Evolutionary conservation across 1,140 invertebrate genomes (phyloP).

Genomic region (Luehdorfia chinensis): DNA sequence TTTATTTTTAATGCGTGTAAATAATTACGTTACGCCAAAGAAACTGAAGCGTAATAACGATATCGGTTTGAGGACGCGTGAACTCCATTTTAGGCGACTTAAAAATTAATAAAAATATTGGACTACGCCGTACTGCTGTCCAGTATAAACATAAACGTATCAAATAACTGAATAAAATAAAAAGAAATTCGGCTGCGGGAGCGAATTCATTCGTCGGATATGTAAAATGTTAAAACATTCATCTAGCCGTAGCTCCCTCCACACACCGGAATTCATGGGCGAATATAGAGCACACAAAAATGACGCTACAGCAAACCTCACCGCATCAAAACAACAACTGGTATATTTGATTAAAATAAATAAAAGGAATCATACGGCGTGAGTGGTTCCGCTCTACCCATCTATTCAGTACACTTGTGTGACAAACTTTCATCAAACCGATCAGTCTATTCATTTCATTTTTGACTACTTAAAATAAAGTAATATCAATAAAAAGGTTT

Average conservation of each 20-base stretch:
- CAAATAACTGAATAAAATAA: conserved; percentile 65
- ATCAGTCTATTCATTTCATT: conserved; percentile 24
- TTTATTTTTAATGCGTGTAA: too few relatives aligned
- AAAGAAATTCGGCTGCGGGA: conserved; percentile 58
- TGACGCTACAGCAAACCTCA: conserved; percentile 60
- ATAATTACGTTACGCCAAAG: too few relatives aligned
- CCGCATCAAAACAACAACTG: conserved; percentile 66
- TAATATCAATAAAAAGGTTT: neutral
- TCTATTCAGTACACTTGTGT: conserved; percentile 19
- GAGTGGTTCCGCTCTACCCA: conserved; percentile 27
- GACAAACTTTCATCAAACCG: conserved; percentile 36
- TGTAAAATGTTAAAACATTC: conserved; percentile 76
- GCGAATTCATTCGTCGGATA: conserved; percentile 73
- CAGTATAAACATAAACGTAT: conserved; percentile 59
- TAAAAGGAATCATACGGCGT: conserved; percentile 63
- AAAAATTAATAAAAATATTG: conserved; percentile 32
- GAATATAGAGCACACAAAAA: conserved; percentile 66
- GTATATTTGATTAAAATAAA: conserved; percentile 74
- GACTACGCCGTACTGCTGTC: conserved; percentile 28
- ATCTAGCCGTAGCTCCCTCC: conserved; percentile 60
- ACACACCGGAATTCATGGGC: conserved; percentile 68
- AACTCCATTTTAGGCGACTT: too few relatives aligned
- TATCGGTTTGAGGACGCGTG: too few relatives aligned
- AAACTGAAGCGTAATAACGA: too few relatives aligned
- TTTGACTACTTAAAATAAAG: neutral